Evolutionary conservation across 2,113 vertebrate genomes (phyloP), one percentile per base, ranked within the genome.

Genomic region (Trochalopteron elliotii): DNA sequence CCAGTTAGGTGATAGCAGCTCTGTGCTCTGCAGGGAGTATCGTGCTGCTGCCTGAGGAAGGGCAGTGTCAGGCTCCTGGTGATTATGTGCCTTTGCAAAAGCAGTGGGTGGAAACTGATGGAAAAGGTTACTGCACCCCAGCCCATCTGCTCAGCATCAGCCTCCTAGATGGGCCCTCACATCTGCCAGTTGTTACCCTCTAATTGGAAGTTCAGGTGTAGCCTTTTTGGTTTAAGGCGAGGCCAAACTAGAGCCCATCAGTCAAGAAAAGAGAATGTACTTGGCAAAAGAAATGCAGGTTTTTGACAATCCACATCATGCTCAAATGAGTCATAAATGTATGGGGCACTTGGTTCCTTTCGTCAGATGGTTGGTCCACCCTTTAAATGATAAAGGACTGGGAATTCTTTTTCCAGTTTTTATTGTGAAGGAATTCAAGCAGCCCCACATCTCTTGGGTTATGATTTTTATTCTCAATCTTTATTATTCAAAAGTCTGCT

Each of bases 81-180:
- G 39, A 68, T 87, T 82, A 76, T 49, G 70, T 0, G 2, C 53
- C 77, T 93, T 78, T 79, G 84, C 67, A 64, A 72, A 78, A 87
- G 85, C 90, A 45, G 37, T 33, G 88, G 70, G 78, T 85, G 92
- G 67, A 93, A 95, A 50, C 45, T 20, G 40, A 61, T 69, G 71
- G 92, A 61, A 90, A 74, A 86, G 82, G 70, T 72, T 86, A 33
- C 94, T 86, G 75, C 88, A 53, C 67, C 55, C 63, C 35, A n/a
- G 90, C 88, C 94, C 96, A 93, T 96, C 94, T 97, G 95, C 95
- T 97, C 88, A 88, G 64, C 92, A 92, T 92, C 94, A 94, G 1
- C 79, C 79, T 90, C 82, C 71, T 83, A 55, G 75, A 88, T 90
- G 59, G 74, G 83, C 79, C 83, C 71, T 90, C 85, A 90, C 92